Conservation (phyloP, 2,797 vertebrate species). For the Chloroceryle amazona region DNA sequence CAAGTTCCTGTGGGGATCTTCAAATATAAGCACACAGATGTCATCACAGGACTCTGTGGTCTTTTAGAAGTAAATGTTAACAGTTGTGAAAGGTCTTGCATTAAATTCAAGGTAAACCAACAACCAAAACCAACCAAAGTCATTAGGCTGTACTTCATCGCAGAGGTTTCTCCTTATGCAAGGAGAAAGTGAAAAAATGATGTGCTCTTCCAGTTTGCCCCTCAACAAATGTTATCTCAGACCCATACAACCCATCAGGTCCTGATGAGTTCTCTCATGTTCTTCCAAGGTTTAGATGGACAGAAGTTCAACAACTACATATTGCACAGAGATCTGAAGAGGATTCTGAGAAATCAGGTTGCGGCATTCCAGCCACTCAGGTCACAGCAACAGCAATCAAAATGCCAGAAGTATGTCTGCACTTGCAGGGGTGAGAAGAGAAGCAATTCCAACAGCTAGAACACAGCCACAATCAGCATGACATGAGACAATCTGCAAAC, state of each 20-base stretch:
- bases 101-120: not conserved
- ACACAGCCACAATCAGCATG: not conserved
- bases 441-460: not conserved
- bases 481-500: not conserved
- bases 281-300: not conserved
- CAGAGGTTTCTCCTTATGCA: not conserved
- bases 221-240: not conserved
- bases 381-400: not conserved
- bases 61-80: constrained; percentile 6
- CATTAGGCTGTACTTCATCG: not conserved
- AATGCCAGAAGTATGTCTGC: not conserved
- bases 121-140: not conserved
- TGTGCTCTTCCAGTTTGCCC: not conserved
- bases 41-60: not conserved
- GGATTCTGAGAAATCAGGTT: not conserved
- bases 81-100: not conserved
- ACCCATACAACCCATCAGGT: not conserved
- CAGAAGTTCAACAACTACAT: not conserved
- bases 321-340: not conserved
- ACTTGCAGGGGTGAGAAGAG: not conserved
- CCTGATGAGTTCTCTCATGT: not conserved
- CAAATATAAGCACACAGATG: not conserved
- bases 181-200: not conserved
- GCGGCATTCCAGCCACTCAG: not conserved
- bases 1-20: not conserved